phyloP scores from a whole-genome alignment of 2,888 invertebrate genomes.

The Epsilonema sp. region DNA sequence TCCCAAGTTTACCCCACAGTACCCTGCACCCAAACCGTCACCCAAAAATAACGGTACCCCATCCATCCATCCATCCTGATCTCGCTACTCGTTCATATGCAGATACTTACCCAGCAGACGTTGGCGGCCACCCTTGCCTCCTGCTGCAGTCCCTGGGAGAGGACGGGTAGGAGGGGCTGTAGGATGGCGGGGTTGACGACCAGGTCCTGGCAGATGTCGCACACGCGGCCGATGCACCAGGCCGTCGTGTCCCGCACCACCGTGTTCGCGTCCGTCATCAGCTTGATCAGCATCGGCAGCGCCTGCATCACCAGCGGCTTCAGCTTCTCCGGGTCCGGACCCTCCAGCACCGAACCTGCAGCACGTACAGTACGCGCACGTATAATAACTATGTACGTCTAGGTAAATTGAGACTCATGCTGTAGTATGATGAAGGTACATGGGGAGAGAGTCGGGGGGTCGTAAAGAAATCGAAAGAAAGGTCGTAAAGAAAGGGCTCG shows the following conservation, averaged over 20 bases:
- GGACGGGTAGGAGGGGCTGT: constrained; percentile 42
- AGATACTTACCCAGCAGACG: constrained; percentile 85
- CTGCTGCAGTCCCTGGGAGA: constrained; percentile 53
- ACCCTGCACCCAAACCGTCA: too few relatives aligned
- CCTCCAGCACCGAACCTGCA: constrained; percentile 55
- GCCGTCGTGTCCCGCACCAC: constrained; percentile 89
- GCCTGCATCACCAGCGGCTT: constrained; percentile 87
- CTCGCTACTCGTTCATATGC: too few relatives aligned
- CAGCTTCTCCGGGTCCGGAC: constrained; percentile 61
- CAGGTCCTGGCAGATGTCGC: constrained; percentile 54
- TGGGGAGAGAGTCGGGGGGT: constrained; percentile 1
- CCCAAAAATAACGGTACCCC: too few relatives aligned
- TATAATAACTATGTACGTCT: not conserved
- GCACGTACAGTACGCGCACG: too few relatives aligned
- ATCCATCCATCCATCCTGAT: too few relatives aligned
- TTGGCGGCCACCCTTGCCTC: constrained; percentile 93
- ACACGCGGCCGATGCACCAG: constrained; percentile 93
- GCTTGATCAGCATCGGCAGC: constrained; percentile 76
- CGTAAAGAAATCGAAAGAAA: not conserved
- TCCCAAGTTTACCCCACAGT: too few relatives aligned
- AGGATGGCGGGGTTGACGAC: constrained; percentile 63
- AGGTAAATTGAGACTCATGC: not conserved
- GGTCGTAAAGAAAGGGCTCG: too few relatives aligned
- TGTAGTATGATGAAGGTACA: too few relatives aligned
- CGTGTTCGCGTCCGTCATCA: constrained; percentile 81